Evolutionary conservation across 2,888 invertebrate species (phyloP), one percentile per base, ranked within the genome.

Genomic region (Microctonus aethiopoides): DNA sequence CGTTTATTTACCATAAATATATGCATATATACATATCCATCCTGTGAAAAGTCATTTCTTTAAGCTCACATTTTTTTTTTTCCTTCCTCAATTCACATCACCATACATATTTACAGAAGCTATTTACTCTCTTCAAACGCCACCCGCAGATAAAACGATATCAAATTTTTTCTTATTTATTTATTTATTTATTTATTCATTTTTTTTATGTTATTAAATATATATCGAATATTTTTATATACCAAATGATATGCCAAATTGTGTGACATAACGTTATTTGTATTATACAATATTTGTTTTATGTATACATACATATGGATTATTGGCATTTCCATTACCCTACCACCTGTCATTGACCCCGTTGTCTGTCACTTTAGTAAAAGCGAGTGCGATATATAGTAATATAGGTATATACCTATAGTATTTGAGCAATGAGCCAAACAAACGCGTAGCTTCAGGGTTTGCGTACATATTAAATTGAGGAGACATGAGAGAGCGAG

Each of bases 271-370:
- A 29, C 29, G 7, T 29, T 29, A 29, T 29, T 5, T 29, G 29
- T 29, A 29, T 29, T 29, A 7, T 5, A 5, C 7, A 29, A 29
- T 29, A 29, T 7, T 7, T 29, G n/a, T n/a, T n/a, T n/a, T n/a
- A n/a, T n/a, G n/a, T n/a, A 65, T 56, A 65, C 41, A 66, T 57
- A 59, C 66, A 32, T 39, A 41, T 61, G 66, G 65, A 70, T 66
- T 70, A 70, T 70, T 52, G 66, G 56, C 56, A 59, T 70, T 70
- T 70, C 66, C 54, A 70, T 70, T 70, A 70, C 34, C 46, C 39
- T 39, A 3, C n/a, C n/a, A 11, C 70, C 70, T 66, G 61, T 70
- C 70, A 70, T 66, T 70, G 70, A 67, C 64, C 67, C 64, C 65
- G 24, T 64, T 69, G 66, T 32, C 52, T 67, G 67, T 46, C 29